These are phyloP conservation scores for Echinops telfairi DNA, from an alignment of 2,113 vertebrate genomes.

Conservation along the genomic window DNA sequence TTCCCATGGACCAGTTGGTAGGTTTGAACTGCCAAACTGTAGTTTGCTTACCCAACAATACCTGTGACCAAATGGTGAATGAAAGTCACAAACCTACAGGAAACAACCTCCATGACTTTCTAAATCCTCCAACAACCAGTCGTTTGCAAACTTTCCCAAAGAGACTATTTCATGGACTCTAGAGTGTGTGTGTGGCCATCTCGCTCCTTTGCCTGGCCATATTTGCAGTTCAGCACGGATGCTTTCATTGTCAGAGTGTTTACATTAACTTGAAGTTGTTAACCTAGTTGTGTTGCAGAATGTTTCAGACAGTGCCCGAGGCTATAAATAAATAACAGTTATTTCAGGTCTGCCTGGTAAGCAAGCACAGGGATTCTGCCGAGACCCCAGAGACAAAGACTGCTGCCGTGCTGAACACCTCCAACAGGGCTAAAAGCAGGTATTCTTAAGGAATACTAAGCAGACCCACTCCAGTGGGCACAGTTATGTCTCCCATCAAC, in stretches of 20 bases:
- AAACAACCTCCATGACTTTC: not conserved
- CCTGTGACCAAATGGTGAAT: not conserved
- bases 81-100: not conserved
- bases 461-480: conserved; percentile 27
- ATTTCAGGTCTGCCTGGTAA: conserved; percentile 75
- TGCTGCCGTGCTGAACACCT: conserved; percentile 41
- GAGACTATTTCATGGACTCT: not conserved
- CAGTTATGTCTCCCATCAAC: not conserved
- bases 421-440: conserved; percentile 59
- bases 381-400: conserved; percentile 64
- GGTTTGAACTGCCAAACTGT: too few species aligned
- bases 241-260: conserved; percentile 78
- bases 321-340: conserved; percentile 83
- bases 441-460: conserved; percentile 65
- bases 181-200: not conserved
- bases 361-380: conserved; percentile 52
- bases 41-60: too few species aligned
- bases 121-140: not conserved
- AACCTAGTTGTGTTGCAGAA: conserved; percentile 76
- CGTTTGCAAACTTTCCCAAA: not conserved
- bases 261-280: conserved; percentile 79
- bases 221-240: not conserved
- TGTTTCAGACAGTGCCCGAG: conserved; percentile 77
- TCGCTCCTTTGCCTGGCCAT: not conserved
- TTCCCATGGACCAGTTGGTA: too few species aligned